Conservation (phyloP, 2,888 invertebrate genomes). For the Eristalinus sepulchralis region DNA sequence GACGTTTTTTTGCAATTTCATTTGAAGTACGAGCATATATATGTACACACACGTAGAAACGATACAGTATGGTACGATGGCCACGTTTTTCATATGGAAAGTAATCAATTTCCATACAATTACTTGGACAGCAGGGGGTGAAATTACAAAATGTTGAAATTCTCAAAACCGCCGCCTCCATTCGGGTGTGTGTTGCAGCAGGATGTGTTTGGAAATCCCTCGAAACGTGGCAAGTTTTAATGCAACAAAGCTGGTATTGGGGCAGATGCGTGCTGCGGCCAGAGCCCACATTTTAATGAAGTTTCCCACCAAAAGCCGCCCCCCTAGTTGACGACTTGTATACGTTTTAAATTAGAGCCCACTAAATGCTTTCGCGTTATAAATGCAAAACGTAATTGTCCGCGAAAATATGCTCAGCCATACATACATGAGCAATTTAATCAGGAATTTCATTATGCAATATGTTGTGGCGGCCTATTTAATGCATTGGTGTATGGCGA, state of each 20-base stretch:
- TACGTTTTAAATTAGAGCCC: constrained; percentile 33
- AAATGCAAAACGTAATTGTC: constrained; percentile 51
- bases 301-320: constrained; percentile 22
- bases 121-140: constrained; percentile 4
- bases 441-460: constrained; percentile 42
- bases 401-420: constrained; percentile 38
- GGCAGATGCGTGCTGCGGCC: background rate
- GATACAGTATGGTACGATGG: background rate
- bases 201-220: constrained; percentile 20
- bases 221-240: background rate
- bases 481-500: background rate
- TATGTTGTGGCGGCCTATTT: constrained; percentile 33
- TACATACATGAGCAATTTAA: constrained; percentile 33
- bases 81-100: background rate
- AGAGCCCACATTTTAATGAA: constrained; percentile 41
- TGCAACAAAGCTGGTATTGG: constrained; percentile 27
- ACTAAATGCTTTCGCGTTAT: constrained; percentile 42
- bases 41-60: background rate
- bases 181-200: constrained; percentile 8
- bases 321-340: background rate
- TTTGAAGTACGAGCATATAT: background rate
- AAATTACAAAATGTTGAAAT: constrained; percentile 26
- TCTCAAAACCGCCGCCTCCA: constrained; percentile 26
- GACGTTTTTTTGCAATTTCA: background rate
- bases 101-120: constrained; percentile 25